phyloP scores from a whole-genome alignment of 2,113 vertebrate genomes.

The Egretta garzetta region DNA sequence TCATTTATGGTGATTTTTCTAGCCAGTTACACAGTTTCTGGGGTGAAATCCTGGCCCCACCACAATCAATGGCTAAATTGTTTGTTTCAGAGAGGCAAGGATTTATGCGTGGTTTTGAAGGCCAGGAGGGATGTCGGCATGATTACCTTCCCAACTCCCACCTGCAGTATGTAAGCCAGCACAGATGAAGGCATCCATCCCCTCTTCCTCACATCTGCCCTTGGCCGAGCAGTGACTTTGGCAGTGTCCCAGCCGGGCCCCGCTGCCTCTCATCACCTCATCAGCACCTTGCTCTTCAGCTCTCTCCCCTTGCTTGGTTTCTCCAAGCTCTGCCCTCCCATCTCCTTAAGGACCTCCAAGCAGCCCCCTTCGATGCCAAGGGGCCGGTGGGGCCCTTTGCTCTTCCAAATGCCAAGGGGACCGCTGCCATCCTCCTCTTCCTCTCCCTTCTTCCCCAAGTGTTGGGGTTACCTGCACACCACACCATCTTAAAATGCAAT shows the following conservation, averaged over 20 bases:
- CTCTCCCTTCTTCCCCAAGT: neutral
- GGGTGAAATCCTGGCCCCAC: neutral
- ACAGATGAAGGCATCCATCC: neutral
- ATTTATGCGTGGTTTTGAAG: neutral
- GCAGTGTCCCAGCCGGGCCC: neutral
- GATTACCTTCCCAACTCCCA: neutral
- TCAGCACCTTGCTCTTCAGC: neutral
- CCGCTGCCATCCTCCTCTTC: neutral
- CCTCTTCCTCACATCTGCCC: too few species aligned
- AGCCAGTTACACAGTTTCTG: neutral
- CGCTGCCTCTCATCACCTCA: neutral
- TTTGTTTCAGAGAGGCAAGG: neutral
- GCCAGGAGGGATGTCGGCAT: too few species aligned
- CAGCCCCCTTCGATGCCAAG: neutral
- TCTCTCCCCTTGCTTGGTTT: neutral
- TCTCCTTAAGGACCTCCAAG: neutral
- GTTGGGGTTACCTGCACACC: fast-evolving
- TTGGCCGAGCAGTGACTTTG: too few species aligned
- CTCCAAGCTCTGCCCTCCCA: neutral
- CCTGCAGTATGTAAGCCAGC: neutral
- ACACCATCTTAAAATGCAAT: neutral
- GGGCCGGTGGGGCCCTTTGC: neutral
- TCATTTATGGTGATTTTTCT: neutral
- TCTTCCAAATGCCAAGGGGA: too few species aligned
- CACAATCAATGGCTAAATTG: neutral